phyloP scores from a whole-genome alignment of 2,797 vertebrate species.

The Betta splendens region DNA sequence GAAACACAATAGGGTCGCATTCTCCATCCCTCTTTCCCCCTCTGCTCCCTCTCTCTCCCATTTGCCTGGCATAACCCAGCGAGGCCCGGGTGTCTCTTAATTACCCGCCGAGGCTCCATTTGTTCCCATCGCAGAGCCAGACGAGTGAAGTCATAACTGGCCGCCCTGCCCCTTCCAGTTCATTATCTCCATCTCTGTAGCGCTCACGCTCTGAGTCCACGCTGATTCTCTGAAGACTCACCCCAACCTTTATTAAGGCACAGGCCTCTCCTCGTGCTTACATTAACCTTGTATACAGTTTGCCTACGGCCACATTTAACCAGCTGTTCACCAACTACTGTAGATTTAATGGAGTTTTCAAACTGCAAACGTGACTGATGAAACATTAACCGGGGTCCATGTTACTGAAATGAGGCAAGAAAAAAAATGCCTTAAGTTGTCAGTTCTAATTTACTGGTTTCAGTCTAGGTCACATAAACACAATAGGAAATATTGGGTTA shows the following conservation, averaged over 20 bases:
- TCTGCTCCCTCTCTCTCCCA: conserved; percentile 67
- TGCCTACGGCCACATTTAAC: neutral
- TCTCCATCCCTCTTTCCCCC: conserved; percentile 75
- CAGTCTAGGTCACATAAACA: neutral
- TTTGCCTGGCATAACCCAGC: conserved; percentile 75
- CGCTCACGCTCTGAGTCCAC: conserved; percentile 36
- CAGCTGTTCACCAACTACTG: too few relatives aligned
- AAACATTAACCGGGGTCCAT: neutral
- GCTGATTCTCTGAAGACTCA: conserved; percentile 13
- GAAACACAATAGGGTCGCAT: conserved; percentile 85
- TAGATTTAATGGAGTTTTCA: too few relatives aligned
- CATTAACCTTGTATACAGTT: neutral
- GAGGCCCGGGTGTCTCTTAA: conserved; percentile 80
- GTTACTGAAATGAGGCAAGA: neutral
- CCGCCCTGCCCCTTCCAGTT: conserved; percentile 66
- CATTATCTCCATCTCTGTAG: conserved; percentile 63
- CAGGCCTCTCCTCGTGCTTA: neutral
- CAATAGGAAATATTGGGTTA: neutral
- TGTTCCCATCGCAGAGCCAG: conserved; percentile 76
- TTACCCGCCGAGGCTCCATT: conserved; percentile 75
- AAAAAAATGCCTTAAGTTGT: neutral
- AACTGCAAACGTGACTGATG: too few relatives aligned
- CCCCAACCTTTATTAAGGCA: neutral
- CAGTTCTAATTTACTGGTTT: neutral
- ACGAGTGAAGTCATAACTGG: conserved; percentile 80